phyloP scores from a whole-genome alignment of 2,888 invertebrate genomes.

The Exephanes ischioxanthus region DNA sequence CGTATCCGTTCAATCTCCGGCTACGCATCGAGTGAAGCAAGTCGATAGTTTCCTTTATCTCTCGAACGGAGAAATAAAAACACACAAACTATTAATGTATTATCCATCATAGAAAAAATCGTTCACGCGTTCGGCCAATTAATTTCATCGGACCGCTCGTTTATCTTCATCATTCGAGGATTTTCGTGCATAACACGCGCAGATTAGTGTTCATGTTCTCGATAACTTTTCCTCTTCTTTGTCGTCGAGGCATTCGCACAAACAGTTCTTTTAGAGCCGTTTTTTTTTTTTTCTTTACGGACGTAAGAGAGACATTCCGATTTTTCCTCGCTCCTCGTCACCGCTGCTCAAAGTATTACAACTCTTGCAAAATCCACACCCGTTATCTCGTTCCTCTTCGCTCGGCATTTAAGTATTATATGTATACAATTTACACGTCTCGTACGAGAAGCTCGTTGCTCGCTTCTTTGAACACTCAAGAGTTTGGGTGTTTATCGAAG shows the following conservation, averaged over 20 bases:
- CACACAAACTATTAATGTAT: neutral
- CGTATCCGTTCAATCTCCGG: neutral
- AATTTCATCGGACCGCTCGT: constrained; percentile 2
- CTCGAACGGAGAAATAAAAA: neutral
- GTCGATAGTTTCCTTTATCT: neutral
- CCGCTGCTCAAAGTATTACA: constrained; percentile 61
- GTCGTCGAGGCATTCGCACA: constrained; percentile 60
- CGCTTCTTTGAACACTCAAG: constrained; percentile 55
- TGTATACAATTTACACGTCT: constrained; percentile 68
- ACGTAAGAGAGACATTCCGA: constrained; percentile 49
- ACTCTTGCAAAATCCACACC: constrained; percentile 68
- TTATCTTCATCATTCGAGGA: neutral
- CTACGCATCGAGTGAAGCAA: constrained; percentile 13
- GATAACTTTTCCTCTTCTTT: neutral
- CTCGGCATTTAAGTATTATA: constrained; percentile 36
- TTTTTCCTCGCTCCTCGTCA: constrained; percentile 56
- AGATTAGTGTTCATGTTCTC: constrained; percentile 8
- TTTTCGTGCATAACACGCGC: constrained; percentile 2
- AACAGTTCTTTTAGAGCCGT: constrained; percentile 68
- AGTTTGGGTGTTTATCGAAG: constrained; percentile 23
- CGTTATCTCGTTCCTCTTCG: constrained; percentile 43
- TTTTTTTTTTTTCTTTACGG: neutral
- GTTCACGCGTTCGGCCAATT: constrained; percentile 14
- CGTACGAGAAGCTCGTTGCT: constrained; percentile 58
- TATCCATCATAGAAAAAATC: constrained; percentile 19